phyloP scores from a whole-genome alignment of 2,113 vertebrate genomes.

The Chamaetylas fuelleborni region DNA sequence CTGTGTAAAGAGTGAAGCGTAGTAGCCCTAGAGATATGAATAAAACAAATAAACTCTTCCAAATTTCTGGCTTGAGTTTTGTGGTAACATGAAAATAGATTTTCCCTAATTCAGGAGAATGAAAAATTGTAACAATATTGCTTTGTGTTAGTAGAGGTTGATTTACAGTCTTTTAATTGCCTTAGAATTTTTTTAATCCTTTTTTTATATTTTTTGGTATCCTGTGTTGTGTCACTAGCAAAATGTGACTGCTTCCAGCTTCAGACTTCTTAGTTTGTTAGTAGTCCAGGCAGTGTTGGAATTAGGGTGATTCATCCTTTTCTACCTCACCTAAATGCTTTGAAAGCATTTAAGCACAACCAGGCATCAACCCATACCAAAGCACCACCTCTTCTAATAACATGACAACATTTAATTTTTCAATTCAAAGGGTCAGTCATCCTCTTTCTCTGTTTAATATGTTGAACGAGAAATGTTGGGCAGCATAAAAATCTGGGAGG shows the following conservation, averaged over 20 bases:
- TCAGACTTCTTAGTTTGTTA: not conserved
- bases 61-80: constrained; percentile 10
- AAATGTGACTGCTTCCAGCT: not conserved
- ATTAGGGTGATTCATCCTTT: not conserved
- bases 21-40: not conserved
- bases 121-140: not conserved
- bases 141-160: not conserved
- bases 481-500: not conserved
- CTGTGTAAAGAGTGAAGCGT: not conserved
- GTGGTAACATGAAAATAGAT: not conserved
- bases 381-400: not conserved
- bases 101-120: not conserved
- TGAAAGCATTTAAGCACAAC: not conserved
- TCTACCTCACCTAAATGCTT: not conserved
- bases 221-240: not conserved
- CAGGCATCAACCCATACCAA: not conserved
- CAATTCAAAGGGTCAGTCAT: not conserved
- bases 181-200: not conserved
- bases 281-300: not conserved
- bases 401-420: not conserved
- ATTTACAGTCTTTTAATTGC: not conserved
- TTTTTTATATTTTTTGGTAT: not conserved
- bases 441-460: not conserved
- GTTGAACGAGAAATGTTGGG: not conserved
- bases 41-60: not conserved